Percentiles rank a stretch among this genome's conserved stretches.
Evolutionary conservation across 1,140 invertebrate species (phyloP).

Genomic region (Brachionus plicatilis): DNA sequence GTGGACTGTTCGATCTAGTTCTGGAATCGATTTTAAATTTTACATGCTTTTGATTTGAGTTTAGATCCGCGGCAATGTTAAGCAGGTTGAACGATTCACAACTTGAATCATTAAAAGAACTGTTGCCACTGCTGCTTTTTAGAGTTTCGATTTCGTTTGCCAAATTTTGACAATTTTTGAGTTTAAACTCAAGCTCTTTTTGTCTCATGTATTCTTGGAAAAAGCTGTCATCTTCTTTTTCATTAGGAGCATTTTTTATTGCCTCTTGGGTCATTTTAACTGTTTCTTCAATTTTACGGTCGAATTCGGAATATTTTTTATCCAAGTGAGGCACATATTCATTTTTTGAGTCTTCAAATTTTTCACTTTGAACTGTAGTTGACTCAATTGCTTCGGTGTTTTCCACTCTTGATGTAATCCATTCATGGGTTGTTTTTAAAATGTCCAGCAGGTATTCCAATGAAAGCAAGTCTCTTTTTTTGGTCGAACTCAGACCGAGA

Average conservation of each 20-base stretch:
- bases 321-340: not conserved
- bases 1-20: not conserved
- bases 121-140: conserved; percentile 24
- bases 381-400: not conserved
- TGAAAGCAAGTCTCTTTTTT: conserved; percentile 44
- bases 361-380: not conserved
- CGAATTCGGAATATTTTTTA: not conserved
- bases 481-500: conserved; percentile 42
- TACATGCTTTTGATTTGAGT: conserved; percentile 14
- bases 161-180: not conserved
- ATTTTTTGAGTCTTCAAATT: not conserved
- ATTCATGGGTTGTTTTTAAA: conserved; percentile 44
- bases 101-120: not conserved
- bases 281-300: conserved; percentile 7
- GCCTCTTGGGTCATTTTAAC: not conserved
- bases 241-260: not conserved
- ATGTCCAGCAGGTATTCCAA: conserved; percentile 53
- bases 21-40: conserved; percentile 22
- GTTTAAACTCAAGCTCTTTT: conserved; percentile 3
- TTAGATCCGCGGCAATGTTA: not conserved
- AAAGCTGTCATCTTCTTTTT: not conserved
- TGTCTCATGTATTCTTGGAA: conserved; percentile 16
- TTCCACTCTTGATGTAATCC: not conserved
- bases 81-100: not conserved
- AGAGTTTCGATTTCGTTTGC: not conserved